Percentiles rank a stretch among this genome's conserved stretches.
These are phyloP conservation scores for Chalcis sispes DNA, from an alignment of 2,888 invertebrate genomes.

Conservation along the genomic window DNA sequence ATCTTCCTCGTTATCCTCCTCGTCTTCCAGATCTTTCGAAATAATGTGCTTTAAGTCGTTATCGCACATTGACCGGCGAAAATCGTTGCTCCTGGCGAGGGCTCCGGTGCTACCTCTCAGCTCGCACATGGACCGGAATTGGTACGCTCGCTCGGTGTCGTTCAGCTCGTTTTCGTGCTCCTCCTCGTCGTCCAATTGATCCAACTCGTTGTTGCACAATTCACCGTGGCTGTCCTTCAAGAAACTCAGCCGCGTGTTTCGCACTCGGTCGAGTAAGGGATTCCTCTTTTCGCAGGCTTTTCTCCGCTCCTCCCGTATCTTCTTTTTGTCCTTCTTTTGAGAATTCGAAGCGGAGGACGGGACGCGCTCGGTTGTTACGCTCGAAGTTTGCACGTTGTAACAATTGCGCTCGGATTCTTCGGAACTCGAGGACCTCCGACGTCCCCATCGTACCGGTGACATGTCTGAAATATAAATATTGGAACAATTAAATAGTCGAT, in stretches of 20 bases:
- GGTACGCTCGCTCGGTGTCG: conserved; percentile 48
- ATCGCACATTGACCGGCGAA: conserved; percentile 70
- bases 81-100: conserved; percentile 64
- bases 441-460: conserved; percentile 80
- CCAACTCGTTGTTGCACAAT: conserved; percentile 59
- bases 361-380: conserved; percentile 76
- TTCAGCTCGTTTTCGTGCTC: conserved; percentile 57
- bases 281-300: conserved; percentile 80
- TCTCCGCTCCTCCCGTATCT: conserved; percentile 75
- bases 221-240: conserved; percentile 75
- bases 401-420: conserved; percentile 83
- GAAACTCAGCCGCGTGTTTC: conserved; percentile 84
- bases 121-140: conserved; percentile 69
- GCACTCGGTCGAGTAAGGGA: conserved; percentile 84
- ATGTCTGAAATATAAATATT: conserved; percentile 79
- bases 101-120: conserved; percentile 59
- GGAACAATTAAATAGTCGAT: too few relatives aligned
- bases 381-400: conserved; percentile 80
- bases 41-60: conserved; percentile 66
- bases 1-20: conserved; percentile 66
- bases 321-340: conserved; percentile 79
- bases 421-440: conserved; percentile 79
- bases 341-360: conserved; percentile 73
- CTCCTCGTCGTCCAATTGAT: conserved; percentile 48
- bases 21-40: conserved; percentile 65